Evolutionary conservation across 2,113 vertebrate genomes (phyloP), one percentile per base, ranked within the genome.

Genomic region (Spea bombifrons): DNA sequence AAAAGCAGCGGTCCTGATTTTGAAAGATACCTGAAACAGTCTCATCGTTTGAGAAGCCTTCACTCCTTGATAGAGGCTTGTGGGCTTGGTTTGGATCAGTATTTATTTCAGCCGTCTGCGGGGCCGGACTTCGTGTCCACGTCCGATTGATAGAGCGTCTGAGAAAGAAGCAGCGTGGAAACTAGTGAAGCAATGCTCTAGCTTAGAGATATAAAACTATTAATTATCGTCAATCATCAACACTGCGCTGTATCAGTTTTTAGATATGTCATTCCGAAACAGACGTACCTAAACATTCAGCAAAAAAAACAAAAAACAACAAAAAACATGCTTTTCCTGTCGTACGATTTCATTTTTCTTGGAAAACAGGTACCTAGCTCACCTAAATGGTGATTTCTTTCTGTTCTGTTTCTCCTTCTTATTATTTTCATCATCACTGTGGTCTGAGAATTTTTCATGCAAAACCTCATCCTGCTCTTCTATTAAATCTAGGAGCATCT

Each of bases 401-500:
- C 82, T 59, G 0, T 74, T 85, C 81, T 85, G 82, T 73, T 65
- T 76, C 43, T 77, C 69, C 63, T 76, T 74, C 73, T 89, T 85
- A 67, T 91, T 88, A 17, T 49, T 10, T 49, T 79, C 81, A 77
- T 90, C 85, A 77, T 90, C 88, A 53, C 88, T 87, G 61, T 88
- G 81, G 84, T 90, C 90, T 84, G 90, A 88, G 75, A 91, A 84
- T 5, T 87, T 86, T 52, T 86, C 89, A 80, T 89, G 90, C 82
- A 92, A 91, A 59, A 96, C 93, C 82, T 93, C 86, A 75, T 97
- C 94, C 75, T 93, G 92, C 80, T 94, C 93, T 84, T 98, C 94
- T 76, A 94, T 85, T 79, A 91, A 89, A 66, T 90, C 90, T 84
- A 95, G 80, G 73, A 93, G 87, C 85, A 95, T 90, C 44, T 94